Percentiles rank a stretch among this genome's conserved stretches.
Evolutionary conservation across 1,140 invertebrate species (phyloP).

Genomic region (Drosophila lacertosa): DNA sequence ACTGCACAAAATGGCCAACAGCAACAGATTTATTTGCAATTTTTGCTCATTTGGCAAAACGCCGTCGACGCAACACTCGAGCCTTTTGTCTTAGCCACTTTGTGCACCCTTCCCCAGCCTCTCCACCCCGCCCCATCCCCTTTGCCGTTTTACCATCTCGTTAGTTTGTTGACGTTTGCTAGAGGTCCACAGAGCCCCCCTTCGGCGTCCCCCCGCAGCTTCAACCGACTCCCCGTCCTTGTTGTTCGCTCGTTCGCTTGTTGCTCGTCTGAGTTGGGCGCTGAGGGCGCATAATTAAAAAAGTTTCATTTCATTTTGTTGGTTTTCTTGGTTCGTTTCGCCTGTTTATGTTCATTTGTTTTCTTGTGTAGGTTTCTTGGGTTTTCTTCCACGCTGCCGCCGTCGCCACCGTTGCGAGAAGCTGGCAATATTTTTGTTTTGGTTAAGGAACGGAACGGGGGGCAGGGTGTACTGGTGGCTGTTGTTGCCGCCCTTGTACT

Average conservation of each 20-base stretch:
- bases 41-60: slow-evolving; percentile 73
- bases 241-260: slow-evolving; percentile 20
- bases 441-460: background rate
- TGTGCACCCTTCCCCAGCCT: slow-evolving; percentile 17
- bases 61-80: slow-evolving; percentile 36
- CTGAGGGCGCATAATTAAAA: slow-evolving; percentile 83
- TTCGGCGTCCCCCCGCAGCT: slow-evolving; percentile 4
- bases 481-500: slow-evolving; percentile 53
- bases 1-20: slow-evolving; percentile 65
- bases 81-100: slow-evolving; percentile 79
- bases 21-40: slow-evolving; percentile 83
- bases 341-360: slow-evolving; percentile 82
- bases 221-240: slow-evolving; percentile 10
- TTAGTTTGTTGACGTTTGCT: slow-evolving; percentile 52
- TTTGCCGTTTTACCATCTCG: slow-evolving; percentile 17
- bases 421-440: slow-evolving; percentile 37
- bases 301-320: slow-evolving; percentile 84
- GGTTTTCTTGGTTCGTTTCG: slow-evolving; percentile 82
- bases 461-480: slow-evolving; percentile 6
- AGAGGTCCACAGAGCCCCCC: background rate
- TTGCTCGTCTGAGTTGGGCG: slow-evolving; percentile 28
- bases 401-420: slow-evolving; percentile 8
- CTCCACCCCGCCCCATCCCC: background rate
- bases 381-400: slow-evolving; percentile 39
- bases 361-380: slow-evolving; percentile 78